Evolutionary conservation across 2,113 vertebrate species (phyloP).

Genomic region (Sisor rabdophorus): DNA sequence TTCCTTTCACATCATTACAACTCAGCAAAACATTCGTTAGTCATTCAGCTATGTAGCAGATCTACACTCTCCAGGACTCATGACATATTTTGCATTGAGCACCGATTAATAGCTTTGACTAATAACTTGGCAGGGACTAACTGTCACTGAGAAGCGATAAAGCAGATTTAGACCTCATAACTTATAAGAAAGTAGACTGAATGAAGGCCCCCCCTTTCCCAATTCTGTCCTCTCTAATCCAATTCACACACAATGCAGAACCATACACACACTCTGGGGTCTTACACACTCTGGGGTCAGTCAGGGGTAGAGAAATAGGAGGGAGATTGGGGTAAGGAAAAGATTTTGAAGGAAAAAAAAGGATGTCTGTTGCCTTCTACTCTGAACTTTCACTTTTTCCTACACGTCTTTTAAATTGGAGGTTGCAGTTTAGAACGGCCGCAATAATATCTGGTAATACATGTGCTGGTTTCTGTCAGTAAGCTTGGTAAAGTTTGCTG

Average conservation of each 20-base stretch:
- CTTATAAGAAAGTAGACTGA: constrained; percentile 11
- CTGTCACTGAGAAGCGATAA: constrained; percentile 24
- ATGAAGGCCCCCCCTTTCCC: not conserved
- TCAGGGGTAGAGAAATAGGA: not conserved
- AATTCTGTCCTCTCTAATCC: not conserved
- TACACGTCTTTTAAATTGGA: not conserved
- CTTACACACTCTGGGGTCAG: not conserved
- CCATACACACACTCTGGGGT: not conserved
- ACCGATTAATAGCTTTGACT: constrained; percentile 27
- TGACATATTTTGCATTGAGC: constrained; percentile 28
- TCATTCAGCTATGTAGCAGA: constrained; percentile 24
- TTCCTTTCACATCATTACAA: not conserved
- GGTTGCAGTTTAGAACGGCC: not conserved
- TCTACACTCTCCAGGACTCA: not conserved
- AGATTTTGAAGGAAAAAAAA: not conserved
- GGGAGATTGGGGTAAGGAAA: not conserved
- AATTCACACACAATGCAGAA: not conserved
- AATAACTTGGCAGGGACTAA: constrained; percentile 31
- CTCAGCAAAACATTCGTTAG: not conserved
- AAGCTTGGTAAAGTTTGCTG: not conserved
- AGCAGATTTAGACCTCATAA: constrained; percentile 16
- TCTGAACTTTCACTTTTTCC: not conserved
- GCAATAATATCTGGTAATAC: not conserved
- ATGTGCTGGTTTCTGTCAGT: not conserved
- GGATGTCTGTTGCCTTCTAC: not conserved